phyloP scores from a whole-genome alignment of 2,797 vertebrate genomes.

The Presbytis comata region DNA sequence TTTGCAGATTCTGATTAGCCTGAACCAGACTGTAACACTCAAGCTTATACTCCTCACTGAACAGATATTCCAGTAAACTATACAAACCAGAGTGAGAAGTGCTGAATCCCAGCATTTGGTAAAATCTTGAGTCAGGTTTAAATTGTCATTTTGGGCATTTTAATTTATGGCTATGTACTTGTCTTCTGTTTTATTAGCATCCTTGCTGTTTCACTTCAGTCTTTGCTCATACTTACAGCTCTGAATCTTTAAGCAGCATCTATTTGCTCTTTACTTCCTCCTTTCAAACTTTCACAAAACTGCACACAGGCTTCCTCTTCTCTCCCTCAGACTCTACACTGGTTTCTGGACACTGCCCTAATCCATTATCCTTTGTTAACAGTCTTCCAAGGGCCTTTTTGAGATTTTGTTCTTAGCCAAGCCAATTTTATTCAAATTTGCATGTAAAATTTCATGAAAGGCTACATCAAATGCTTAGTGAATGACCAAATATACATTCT shows the following conservation, averaged over 20 bases:
- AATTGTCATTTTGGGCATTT: background rate
- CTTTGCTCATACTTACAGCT: background rate
- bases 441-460: slow-evolving; percentile 47
- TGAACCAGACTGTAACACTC: background rate
- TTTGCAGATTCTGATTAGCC: background rate
- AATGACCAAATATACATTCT: slow-evolving; percentile 34
- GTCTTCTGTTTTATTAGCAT: background rate
- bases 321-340: background rate
- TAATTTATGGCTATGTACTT: background rate
- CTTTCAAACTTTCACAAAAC: background rate
- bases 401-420: slow-evolving; percentile 40
- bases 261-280: background rate
- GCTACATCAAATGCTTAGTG: slow-evolving; percentile 25
- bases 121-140: background rate
- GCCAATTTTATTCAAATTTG: slow-evolving; percentile 37
- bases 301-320: background rate
- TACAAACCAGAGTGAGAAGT: background rate
- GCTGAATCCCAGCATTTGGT: background rate
- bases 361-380: slow-evolving; percentile 26
- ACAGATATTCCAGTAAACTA: background rate
- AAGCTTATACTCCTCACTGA: background rate
- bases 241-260: background rate
- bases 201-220: background rate
- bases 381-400: slow-evolving; percentile 35
- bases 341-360: slow-evolving; percentile 1